Evolutionary conservation across 2,888 invertebrate species (phyloP).

Genomic region (Syritta pipiens): DNA sequence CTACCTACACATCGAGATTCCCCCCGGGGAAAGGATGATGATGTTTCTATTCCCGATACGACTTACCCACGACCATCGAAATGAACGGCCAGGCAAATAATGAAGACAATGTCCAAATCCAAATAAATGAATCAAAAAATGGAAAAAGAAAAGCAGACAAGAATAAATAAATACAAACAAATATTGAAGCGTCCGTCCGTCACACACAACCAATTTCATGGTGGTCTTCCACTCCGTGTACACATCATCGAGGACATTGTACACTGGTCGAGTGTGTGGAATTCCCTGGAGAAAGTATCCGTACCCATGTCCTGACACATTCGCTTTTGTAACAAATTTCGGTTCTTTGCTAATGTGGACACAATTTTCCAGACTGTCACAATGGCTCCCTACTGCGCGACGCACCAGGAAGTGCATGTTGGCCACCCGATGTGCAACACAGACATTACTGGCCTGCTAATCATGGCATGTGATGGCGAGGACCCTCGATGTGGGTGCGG

Average conservation of each 20-base stretch:
- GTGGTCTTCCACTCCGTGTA: slow-evolving; percentile 62
- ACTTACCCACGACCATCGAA: slow-evolving; percentile 41
- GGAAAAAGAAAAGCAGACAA: slow-evolving; percentile 62
- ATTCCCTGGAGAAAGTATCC: slow-evolving; percentile 64
- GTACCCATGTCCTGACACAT: slow-evolving; percentile 59
- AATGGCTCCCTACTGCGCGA: slow-evolving; percentile 55
- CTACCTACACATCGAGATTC: slow-evolving; percentile 53
- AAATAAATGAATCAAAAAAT: slow-evolving; percentile 65
- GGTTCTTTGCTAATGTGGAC: slow-evolving; percentile 65
- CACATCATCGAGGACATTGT: slow-evolving; percentile 64
- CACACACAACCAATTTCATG: slow-evolving; percentile 59
- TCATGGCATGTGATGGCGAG: slow-evolving; percentile 50
- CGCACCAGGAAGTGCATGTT: slow-evolving; percentile 65
- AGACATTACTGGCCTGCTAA: slow-evolving; percentile 60
- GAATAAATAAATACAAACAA: slow-evolving; percentile 67
- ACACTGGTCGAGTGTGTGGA: slow-evolving; percentile 50
- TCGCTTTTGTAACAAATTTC: slow-evolving; percentile 61
- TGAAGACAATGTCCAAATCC: slow-evolving; percentile 67
- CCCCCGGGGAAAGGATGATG: slow-evolving; percentile 50
- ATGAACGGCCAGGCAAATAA: slow-evolving; percentile 62
- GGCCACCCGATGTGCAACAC: slow-evolving; percentile 65
- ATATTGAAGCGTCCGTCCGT: slow-evolving; percentile 48
- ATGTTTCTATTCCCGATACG: slow-evolving; percentile 60
- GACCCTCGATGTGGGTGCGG: slow-evolving; percentile 45
- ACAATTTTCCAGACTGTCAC: slow-evolving; percentile 66